Evolutionary conservation across 2,888 invertebrate species (phyloP).

Genomic region (Melanophora roralis): DNA sequence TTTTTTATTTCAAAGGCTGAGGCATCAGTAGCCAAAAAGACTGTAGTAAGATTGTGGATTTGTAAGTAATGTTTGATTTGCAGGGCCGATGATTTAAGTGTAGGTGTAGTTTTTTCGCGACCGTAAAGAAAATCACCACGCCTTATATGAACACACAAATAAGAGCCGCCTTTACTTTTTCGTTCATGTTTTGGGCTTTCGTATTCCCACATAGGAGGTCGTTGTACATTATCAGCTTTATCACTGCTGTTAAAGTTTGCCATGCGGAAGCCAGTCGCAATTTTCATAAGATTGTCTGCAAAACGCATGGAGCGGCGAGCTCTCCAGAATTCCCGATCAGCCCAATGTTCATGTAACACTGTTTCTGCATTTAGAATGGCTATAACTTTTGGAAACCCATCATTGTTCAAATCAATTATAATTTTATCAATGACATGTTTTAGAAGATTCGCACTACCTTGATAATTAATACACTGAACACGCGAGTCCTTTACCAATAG

Average conservation of each 20-base stretch:
- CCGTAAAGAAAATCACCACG: conserved; percentile 91
- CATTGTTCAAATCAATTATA: conserved; percentile 8
- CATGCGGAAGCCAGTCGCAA: conserved; percentile 84
- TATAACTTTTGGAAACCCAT: conserved; percentile 65
- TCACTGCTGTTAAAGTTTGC: conserved; percentile 82
- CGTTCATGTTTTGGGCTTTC: conserved; percentile 76
- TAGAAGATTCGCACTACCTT: conserved; percentile 85
- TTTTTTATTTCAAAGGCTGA: conserved; percentile 77
- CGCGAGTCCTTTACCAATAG: conserved; percentile 81
- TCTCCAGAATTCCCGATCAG: conserved; percentile 89
- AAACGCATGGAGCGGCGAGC: conserved; percentile 95
- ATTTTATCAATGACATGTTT: conserved; percentile 77
- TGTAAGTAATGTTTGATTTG: conserved; percentile 83
- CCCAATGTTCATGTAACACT: conserved; percentile 91
- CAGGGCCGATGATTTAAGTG: conserved; percentile 84
- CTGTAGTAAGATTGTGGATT: conserved; percentile 79
- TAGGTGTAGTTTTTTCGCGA: conserved; percentile 86
- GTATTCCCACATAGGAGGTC: conserved; percentile 81
- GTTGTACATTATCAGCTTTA: conserved; percentile 79
- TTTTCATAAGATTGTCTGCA: conserved; percentile 81
- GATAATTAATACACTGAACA: conserved; percentile 86
- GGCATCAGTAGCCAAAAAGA: conserved; percentile 94
- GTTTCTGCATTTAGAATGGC: conserved; percentile 85
- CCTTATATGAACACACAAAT: conserved; percentile 90
- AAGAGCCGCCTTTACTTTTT: conserved; percentile 82